Evolutionary conservation across 2,888 invertebrate species (phyloP), one percentile per base, ranked within the genome.

Genomic region (Baronia brevicornis): DNA sequence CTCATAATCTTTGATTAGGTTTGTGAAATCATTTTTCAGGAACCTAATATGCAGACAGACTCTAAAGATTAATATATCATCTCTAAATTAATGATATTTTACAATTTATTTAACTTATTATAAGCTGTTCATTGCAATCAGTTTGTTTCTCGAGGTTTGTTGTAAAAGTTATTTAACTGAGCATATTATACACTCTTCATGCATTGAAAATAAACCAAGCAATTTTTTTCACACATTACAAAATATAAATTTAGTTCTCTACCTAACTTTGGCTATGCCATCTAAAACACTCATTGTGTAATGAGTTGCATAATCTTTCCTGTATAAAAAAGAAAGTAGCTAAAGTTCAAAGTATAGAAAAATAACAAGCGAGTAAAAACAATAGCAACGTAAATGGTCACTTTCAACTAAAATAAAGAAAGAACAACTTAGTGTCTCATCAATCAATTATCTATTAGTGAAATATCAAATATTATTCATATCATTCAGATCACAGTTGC

Each of bases 401-500:
- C 54, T 46, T 51, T 51, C 55, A 64, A 66, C 56, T 55, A 52
- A 63, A 61, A 52, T 54, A 57, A 63, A 65, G 52, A 66, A 63
- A 56, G 64, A 75, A 73, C 74, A 71, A 69, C 62, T 67, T 66
- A 67, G 64, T 70, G 73, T 72, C 68, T 71, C n/a, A n/a, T n/a
- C n/a, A n/a, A n/a, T n/a, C 67, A 80, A 71, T 82, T 77, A 82
- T 68, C 80, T 82, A 80, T 75, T 73, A 77, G 79, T 80, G 82
- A 82, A 80, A 80, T 84, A 84, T 82, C 82, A 84, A 82, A 80
- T 84, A 82, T 82, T 80, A 80, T 78, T 79, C 78, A 82, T 84
- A 82, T 84, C 85, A 78, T 79, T 85, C 85, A 84, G 85, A 85
- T 85, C 85, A 85, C 85, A 85, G 85, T 84, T 84, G 80, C 79